Evolutionary conservation across 1,140 invertebrate genomes (phyloP).

Genomic region (Metaphire vulgaris): DNA sequence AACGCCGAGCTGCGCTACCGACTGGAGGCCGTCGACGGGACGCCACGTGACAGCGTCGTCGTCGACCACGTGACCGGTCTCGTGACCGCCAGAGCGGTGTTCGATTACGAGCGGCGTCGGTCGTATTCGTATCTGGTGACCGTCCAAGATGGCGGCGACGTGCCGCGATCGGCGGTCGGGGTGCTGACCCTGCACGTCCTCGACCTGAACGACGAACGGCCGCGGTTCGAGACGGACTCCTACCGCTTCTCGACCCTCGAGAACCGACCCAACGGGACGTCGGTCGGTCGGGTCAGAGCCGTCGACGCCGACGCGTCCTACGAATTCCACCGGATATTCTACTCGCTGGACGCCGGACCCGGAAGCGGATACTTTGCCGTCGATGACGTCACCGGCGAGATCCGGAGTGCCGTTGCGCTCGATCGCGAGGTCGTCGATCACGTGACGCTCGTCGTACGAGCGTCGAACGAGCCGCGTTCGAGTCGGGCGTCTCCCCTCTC

Average conservation of each 20-base stretch:
- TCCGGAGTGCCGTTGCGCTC: constrained; percentile 17
- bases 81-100: constrained; percentile 27
- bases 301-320: constrained; percentile 25
- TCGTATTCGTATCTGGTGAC: constrained; percentile 33
- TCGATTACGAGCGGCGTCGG: constrained; percentile 35
- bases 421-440: constrained; percentile 20
- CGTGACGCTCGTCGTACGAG: constrained; percentile 21
- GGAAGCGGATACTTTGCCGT: constrained; percentile 18
- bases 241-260: constrained; percentile 26
- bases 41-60: constrained; percentile 28
- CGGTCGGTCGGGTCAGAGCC: constrained; percentile 27
- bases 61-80: constrained; percentile 33
- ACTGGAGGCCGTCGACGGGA: constrained; percentile 37
- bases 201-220: constrained; percentile 28
- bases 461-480: constrained; percentile 20
- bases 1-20: constrained; percentile 35
- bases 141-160: constrained; percentile 32
- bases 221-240: constrained; percentile 17
- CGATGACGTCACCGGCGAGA: constrained; percentile 25
- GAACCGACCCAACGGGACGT: constrained; percentile 19
- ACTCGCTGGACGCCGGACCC: constrained; percentile 16
- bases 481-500: neutral
- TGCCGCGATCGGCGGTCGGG: constrained; percentile 29
- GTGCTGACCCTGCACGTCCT: constrained; percentile 24
- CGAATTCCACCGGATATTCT: constrained; percentile 9